These are phyloP conservation scores for Oreonectes daqikongensis DNA, from an alignment of 2,797 vertebrate species.

Conservation along the genomic window DNA sequence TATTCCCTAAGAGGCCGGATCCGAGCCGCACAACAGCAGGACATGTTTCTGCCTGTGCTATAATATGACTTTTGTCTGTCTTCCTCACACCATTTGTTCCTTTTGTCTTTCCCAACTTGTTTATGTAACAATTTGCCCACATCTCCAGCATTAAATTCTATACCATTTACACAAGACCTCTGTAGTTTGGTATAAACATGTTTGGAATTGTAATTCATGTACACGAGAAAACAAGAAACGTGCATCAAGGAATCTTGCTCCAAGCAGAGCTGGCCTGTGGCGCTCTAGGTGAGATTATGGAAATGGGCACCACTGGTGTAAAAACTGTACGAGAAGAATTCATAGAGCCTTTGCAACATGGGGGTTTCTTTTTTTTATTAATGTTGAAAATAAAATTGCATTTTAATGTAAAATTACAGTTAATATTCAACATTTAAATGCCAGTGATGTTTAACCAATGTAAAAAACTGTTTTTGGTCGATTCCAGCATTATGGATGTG, in stretches of 20 bases:
- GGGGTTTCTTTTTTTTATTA: neutral
- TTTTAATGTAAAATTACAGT: neutral
- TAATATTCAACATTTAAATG: neutral
- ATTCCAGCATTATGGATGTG: too few relatives aligned
- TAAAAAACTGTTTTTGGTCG: neutral
- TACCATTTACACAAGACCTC: neutral
- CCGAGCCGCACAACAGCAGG: slow-evolving; percentile 28
- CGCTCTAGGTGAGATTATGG: slow-evolving; percentile 1
- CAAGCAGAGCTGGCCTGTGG: neutral
- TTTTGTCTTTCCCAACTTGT: slow-evolving; percentile 1
- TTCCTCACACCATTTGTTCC: slow-evolving; percentile 12
- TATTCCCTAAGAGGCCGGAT: slow-evolving; percentile 38
- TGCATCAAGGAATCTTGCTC: neutral
- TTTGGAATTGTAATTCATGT: neutral
- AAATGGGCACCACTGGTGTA: neutral
- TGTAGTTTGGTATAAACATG: neutral
- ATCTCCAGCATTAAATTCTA: slow-evolving; percentile 11
- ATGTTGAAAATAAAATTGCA: neutral
- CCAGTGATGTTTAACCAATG: neutral
- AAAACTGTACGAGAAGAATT: slow-evolving; percentile 15
- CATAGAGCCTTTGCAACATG: neutral
- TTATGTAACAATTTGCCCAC: slow-evolving; percentile 24
- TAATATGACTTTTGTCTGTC: slow-evolving; percentile 32
- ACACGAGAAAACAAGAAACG: neutral
- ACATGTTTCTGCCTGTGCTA: slow-evolving; percentile 40